These are phyloP conservation scores for Serinus canaria DNA, from an alignment of 2,113 vertebrate genomes.

Conservation along the genomic window DNA sequence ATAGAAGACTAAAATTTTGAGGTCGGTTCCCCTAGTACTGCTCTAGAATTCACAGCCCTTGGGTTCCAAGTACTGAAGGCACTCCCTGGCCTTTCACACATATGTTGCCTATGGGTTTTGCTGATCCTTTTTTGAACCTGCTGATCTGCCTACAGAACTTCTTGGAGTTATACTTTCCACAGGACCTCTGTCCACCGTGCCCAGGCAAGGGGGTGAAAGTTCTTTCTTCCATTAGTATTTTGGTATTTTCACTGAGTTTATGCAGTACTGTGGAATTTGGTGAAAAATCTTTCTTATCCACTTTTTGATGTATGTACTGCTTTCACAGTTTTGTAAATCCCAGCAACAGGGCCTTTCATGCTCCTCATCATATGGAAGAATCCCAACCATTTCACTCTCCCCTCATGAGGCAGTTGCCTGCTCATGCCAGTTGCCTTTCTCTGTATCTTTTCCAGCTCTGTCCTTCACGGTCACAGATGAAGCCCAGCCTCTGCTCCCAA, in stretches of 20 bases:
- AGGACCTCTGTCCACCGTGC: background rate
- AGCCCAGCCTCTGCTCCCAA: rapidly evolving
- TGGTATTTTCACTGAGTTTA: background rate
- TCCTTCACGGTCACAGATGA: background rate
- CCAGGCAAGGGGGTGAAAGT: background rate
- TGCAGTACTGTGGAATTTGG: background rate
- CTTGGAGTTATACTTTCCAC: background rate
- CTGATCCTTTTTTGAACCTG: background rate
- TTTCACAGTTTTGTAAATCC: background rate
- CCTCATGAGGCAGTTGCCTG: background rate
- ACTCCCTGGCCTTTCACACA: background rate
- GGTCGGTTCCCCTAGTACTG: background rate
- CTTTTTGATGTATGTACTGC: background rate
- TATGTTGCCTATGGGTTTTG: background rate
- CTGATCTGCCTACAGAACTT: background rate
- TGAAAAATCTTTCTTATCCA: background rate
- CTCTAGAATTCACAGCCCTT: background rate
- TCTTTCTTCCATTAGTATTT: background rate
- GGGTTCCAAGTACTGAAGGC: background rate
- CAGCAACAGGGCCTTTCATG: background rate
- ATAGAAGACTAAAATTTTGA: background rate
- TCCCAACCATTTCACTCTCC: background rate
- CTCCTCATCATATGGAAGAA: background rate
- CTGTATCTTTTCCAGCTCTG: background rate
- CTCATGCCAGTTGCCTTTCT: background rate